These are phyloP conservation scores for Pipa parva DNA, from an alignment of 2,113 vertebrate genomes.

Conservation along the genomic window DNA sequence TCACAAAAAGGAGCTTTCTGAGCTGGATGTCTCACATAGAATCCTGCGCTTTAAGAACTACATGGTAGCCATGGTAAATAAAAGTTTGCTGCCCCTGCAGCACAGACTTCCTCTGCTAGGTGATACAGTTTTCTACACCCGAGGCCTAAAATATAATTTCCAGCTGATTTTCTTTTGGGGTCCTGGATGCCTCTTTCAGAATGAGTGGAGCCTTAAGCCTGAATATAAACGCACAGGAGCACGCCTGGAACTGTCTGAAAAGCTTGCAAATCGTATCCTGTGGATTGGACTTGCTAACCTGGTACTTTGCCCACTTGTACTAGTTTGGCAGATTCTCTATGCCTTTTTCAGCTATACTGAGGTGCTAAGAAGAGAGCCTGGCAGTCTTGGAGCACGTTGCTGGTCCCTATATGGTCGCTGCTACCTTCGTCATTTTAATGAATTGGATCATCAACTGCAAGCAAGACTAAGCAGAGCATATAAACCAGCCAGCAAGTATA, in stretches of 20 bases:
- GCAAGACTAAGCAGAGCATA: slow-evolving; percentile 94
- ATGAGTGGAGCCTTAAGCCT: slow-evolving; percentile 90
- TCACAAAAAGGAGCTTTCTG: slow-evolving; percentile 92
- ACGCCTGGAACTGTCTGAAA: slow-evolving; percentile 86
- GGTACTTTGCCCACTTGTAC: slow-evolving; percentile 90
- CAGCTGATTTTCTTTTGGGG: slow-evolving; percentile 99
- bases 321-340: slow-evolving; percentile 97
- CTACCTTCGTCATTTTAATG: slow-evolving; percentile 95
- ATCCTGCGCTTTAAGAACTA: slow-evolving; percentile 98
- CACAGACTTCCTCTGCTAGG: slow-evolving; percentile 81
- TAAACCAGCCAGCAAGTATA: slow-evolving; percentile 95
- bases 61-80: slow-evolving; percentile 98
- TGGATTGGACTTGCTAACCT: slow-evolving; percentile 97
- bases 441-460: slow-evolving; percentile 92
- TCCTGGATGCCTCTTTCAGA: slow-evolving; percentile 89
- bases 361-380: slow-evolving; percentile 92
- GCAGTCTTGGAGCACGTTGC: slow-evolving; percentile 90
- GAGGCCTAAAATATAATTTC: slow-evolving; percentile 97
- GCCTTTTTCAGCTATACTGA: slow-evolving; percentile 98
- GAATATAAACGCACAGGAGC: slow-evolving; percentile 91
- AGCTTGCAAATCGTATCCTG: slow-evolving; percentile 86
- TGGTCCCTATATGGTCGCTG: slow-evolving; percentile 97
- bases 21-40: slow-evolving; percentile 93
- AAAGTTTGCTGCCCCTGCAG: slow-evolving; percentile 89
- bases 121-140: slow-evolving; percentile 84